Percentiles rank a stretch among this genome's conserved stretches.
These are phyloP conservation scores for Ctenomys sociabilis DNA, from an alignment of 2,113 vertebrate genomes.

Conservation along the genomic window DNA sequence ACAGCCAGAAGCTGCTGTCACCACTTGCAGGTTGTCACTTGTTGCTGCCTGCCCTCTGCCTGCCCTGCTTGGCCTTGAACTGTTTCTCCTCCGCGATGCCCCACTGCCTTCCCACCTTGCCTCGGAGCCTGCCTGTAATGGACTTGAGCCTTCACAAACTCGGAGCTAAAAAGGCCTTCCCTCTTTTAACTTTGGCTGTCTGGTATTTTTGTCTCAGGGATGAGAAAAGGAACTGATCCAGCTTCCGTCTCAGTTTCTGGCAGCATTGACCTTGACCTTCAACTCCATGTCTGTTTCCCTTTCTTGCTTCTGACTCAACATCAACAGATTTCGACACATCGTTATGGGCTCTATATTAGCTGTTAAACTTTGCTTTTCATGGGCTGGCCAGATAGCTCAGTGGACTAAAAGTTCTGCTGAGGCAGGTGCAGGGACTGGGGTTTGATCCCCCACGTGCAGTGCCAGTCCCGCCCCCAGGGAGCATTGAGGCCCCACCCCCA, in stretches of 20 bases:
- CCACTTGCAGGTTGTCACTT: not conserved
- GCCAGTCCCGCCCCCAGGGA: too few species aligned
- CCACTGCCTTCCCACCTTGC: not conserved
- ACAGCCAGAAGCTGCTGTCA: not conserved
- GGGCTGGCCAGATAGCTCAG: too few species aligned
- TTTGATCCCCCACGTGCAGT: too few species aligned
- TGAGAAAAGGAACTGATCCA: not conserved
- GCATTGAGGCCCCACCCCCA: too few species aligned
- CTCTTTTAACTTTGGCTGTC: not conserved
- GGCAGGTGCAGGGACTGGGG: too few species aligned
- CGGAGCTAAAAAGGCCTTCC: not conserved
- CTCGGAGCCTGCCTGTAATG: not conserved
- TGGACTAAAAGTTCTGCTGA: too few species aligned
- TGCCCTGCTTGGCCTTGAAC: not conserved
- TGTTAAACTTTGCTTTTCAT: not conserved
- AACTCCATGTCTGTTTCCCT: not conserved
- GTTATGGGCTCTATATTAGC: not conserved
- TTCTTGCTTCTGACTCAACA: conserved; percentile 29
- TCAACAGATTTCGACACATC: conserved; percentile 28
- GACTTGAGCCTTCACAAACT: not conserved
- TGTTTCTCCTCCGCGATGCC: not conserved
- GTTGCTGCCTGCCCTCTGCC: not conserved
- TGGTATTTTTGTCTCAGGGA: not conserved
- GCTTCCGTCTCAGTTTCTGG: not conserved
- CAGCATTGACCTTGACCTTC: not conserved